Conservation (phyloP, 2,888 invertebrate species). For the Automeris io region DNA sequence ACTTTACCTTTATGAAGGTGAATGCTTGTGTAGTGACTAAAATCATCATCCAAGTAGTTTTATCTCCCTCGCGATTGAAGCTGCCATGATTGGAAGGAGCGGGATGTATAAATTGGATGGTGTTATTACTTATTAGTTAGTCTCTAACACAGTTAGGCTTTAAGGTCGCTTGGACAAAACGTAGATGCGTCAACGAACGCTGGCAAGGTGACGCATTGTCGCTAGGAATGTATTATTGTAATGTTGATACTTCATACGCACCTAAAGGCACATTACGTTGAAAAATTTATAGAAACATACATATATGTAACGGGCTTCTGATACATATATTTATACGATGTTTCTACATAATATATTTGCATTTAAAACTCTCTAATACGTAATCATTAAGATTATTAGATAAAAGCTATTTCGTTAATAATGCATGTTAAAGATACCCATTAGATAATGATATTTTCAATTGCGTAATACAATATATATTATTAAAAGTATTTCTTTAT, state of each 20-base stretch:
- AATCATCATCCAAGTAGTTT: conserved; percentile 44
- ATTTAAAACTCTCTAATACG: neutral
- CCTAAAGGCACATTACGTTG: conserved; percentile 24
- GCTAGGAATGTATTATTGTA: conserved; percentile 69
- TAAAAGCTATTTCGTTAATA: neutral
- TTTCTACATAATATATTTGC: neutral
- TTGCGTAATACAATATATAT: too few species aligned
- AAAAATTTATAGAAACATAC: conserved; percentile 37
- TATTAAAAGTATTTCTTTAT: too few species aligned
- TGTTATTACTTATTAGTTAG: conserved; percentile 50
- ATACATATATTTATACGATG: too few species aligned
- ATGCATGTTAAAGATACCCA: too few species aligned
- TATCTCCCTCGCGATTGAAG: conserved; percentile 43
- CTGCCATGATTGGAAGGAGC: conserved; percentile 41
- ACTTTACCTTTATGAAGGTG: conserved; percentile 67
- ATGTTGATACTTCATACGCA: conserved; percentile 42
- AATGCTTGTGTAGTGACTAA: conserved; percentile 46
- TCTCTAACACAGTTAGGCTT: conserved; percentile 54
- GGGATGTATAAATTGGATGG: conserved; percentile 55
- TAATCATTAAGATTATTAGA: neutral
- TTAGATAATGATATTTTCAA: too few species aligned
- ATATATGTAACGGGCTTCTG: conserved; percentile 45
- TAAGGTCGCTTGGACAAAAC: conserved; percentile 74
- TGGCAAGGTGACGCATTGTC: conserved; percentile 71
- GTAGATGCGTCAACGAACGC: conserved; percentile 74